Conservation (phyloP, 2,888 invertebrate genomes). For the Muschampia staudingeri region DNA sequence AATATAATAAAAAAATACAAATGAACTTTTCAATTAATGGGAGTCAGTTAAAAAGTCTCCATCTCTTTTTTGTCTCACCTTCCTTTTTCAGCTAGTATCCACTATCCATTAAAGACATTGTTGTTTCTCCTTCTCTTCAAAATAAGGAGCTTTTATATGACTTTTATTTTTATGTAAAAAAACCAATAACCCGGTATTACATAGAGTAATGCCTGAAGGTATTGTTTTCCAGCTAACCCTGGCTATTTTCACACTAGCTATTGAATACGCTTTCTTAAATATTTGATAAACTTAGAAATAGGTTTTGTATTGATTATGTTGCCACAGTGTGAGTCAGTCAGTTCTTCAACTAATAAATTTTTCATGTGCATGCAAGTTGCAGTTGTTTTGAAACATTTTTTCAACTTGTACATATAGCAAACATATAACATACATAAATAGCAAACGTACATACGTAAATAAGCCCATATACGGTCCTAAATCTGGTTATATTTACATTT, state of each 20-base stretch:
- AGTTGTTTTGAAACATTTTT: background rate
- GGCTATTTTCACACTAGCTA: background rate
- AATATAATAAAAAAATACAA: too few species aligned
- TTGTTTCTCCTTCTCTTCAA: too few species aligned
- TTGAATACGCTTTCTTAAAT: background rate
- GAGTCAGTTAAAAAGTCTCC: too few species aligned
- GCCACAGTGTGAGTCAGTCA: background rate
- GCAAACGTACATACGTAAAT: background rate
- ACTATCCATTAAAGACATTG: too few species aligned
- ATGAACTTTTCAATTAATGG: too few species aligned
- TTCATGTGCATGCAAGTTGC: conserved; percentile 21
- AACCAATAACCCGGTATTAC: background rate
- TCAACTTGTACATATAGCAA: background rate
- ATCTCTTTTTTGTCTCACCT: too few species aligned
- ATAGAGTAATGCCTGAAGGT: background rate
- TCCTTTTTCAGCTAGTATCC: too few species aligned
- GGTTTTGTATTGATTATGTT: conserved; percentile 6
- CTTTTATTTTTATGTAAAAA: too few species aligned
- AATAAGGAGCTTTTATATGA: too few species aligned
- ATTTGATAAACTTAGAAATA: conserved; percentile 1
- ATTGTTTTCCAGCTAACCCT: too few species aligned
- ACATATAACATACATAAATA: background rate
- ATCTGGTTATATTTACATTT: too few species aligned
- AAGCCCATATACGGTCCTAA: too few species aligned
- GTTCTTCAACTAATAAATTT: conserved; percentile 12